Base-by-base conservation (phyloP, 2,113 vertebrate genomes). In the Grus americana region DNA sequence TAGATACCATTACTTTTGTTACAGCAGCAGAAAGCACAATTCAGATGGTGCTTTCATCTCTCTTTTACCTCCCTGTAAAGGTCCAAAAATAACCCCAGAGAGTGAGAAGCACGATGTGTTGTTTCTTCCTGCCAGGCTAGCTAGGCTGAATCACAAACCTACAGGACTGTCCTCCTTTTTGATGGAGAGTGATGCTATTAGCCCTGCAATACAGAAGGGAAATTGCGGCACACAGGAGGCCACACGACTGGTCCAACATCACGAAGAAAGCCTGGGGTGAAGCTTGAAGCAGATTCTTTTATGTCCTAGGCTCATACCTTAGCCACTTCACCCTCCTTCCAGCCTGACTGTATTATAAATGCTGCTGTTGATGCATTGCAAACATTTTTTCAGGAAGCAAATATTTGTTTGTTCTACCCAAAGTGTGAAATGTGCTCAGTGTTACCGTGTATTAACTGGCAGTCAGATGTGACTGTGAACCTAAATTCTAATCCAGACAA, bases 41-140 rank as follows among this genome's bases (percentile, higher is more conserved):
- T 91, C 74, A 83, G 66, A 78, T 65, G 49, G 46, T 83, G 78
- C 92, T 95, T 94, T 92, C 86, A 88, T 95, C 80, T 91, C 55
- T 86, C 47, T 83, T 72, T 83, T 89, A 70, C 75, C 63, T 82
- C 36, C 63, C 61, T 86, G 62, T 79, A 86, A 92, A 92, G 40
- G 55, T 82, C 58, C 85, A 94, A 93, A 97, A 96, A 93, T 87
- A 96, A 83, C 47, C n/a, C 42, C 17, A 50, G 76, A 47, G 36
- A 94, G 29, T 70, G 38, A 88, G 87, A 85, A 85, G 58, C 58
- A 79, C 66, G 54, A 34, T 58, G 46, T 58, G n/a, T 40, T 88
- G 20, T 79, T 92, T 90, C 94, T 63, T 92, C 74, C 73, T 76
- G 74, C 46, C 58, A 65, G 71, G 52, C 62, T 79, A 59, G 23